Evolutionary conservation across 2,797 vertebrate species (phyloP).

Genomic region (Gadopsis marmoratus): DNA sequence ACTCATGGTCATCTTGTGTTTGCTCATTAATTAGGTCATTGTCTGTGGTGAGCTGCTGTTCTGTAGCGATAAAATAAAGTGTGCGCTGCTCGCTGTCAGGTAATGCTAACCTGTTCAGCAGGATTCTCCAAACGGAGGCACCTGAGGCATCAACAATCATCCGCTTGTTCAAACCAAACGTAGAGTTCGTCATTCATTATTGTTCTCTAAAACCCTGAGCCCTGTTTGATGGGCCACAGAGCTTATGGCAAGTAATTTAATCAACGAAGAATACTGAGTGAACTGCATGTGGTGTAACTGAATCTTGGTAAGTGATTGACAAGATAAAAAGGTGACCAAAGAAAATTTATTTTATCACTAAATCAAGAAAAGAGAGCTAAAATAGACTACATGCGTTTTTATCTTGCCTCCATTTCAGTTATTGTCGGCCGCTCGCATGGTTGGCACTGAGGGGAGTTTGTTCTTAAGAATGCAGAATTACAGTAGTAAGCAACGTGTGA

Average conservation of each 20-base stretch:
- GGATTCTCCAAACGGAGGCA: conserved; percentile 63
- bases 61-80: conserved; percentile 4
- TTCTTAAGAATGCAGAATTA: conserved; percentile 4
- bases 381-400: background rate
- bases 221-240: conserved; percentile 12
- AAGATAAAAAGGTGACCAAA: background rate
- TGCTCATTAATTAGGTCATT: conserved; percentile 51
- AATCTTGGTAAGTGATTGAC: conserved; percentile 12
- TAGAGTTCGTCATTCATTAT: conserved; percentile 5
- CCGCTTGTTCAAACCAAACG: conserved; percentile 36
- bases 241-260: conserved; percentile 42
- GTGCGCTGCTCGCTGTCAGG: conserved; percentile 32
- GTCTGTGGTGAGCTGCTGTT: conserved; percentile 37
- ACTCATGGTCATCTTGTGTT: conserved; percentile 25
- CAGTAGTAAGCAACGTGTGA: background rate
- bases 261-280: conserved; percentile 39
- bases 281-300: conserved; percentile 6
- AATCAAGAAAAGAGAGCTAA: conserved; percentile 2
- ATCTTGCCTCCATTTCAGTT: conserved; percentile 3
- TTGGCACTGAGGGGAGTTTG: conserved; percentile 9
- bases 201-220: conserved; percentile 30
- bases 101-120: conserved; percentile 70
- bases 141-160: conserved; percentile 76
- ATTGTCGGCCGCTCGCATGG: conserved; percentile 10
- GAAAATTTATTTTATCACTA: conserved; percentile 3